A percentile compares a stretch with the other conserved stretches of the same genome.
These are phyloP conservation scores for Mesembrinibis cayennensis DNA, from an alignment of 2,113 vertebrate species.

Conservation along the genomic window DNA sequence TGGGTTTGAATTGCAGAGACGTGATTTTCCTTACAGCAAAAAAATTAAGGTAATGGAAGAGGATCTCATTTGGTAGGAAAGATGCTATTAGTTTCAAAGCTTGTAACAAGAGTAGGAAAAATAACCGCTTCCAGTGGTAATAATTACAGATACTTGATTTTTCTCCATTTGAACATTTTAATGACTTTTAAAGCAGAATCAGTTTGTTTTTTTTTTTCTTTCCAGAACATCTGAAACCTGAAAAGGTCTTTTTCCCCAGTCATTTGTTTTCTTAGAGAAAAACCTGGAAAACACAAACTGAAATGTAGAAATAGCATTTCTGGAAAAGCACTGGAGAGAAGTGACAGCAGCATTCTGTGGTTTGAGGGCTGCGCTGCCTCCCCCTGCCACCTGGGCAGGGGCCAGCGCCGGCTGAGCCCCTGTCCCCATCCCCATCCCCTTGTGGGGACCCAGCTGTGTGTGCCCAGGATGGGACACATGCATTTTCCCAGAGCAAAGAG, in stretches of 20 bases:
- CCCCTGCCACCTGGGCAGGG: neutral
- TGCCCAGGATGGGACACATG: neutral
- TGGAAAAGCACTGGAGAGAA: neutral
- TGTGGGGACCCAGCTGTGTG: rapidly evolving
- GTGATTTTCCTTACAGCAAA: neutral
- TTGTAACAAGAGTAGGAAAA: neutral
- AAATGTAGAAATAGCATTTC: neutral
- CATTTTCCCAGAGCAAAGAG: neutral
- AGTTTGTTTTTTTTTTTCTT: neutral
- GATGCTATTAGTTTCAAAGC: neutral
- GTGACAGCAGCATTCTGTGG: neutral
- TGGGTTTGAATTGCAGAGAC: rapidly evolving
- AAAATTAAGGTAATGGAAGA: neutral
- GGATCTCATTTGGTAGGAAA: neutral
- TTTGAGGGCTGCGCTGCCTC: neutral
- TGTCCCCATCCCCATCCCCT: neutral
- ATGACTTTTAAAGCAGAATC: neutral
- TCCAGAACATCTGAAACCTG: neutral
- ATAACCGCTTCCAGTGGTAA: neutral
- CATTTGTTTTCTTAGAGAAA: neutral
- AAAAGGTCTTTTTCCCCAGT: neutral
- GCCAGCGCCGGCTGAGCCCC: neutral
- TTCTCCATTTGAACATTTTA: neutral
- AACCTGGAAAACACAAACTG: neutral
- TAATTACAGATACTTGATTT: neutral